These are phyloP conservation scores for Lamellibrachia luymesi DNA, from an alignment of 1,140 invertebrate species.

Conservation along the genomic window DNA sequence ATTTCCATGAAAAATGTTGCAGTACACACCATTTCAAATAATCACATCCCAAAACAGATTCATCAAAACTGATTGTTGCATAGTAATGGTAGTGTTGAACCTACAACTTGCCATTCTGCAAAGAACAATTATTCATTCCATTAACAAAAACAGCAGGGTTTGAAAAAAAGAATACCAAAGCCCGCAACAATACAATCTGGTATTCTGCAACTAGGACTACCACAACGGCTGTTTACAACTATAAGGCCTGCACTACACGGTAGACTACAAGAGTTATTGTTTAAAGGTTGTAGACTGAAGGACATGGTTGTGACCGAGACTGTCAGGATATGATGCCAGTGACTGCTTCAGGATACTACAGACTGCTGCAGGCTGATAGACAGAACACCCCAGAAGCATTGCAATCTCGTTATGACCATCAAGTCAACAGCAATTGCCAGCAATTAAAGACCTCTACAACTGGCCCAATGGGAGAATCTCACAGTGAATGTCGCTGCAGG, in stretches of 20 bases:
- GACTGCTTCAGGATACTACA: background rate
- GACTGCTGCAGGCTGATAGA: background rate
- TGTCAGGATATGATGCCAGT: too few species aligned
- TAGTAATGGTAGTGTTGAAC: too few species aligned
- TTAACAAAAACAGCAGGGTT: background rate
- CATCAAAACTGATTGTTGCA: too few species aligned
- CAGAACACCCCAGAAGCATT: background rate
- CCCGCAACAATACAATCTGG: background rate
- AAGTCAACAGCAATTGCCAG: background rate
- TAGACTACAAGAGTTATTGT: too few species aligned
- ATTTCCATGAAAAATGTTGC: background rate
- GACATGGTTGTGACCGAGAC: too few species aligned
- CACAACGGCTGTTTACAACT: too few species aligned
- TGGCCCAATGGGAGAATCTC: background rate
- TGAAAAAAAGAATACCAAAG: background rate
- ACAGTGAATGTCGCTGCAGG: background rate
- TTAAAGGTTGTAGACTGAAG: too few species aligned
- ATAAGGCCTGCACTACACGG: too few species aligned
- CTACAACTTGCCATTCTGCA: too few species aligned
- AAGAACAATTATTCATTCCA: background rate
- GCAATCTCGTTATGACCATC: background rate
- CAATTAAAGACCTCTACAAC: background rate
- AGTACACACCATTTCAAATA: background rate
- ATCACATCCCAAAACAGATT: background rate
- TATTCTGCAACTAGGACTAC: too few species aligned